These are phyloP conservation scores for Lordiphosa fenestrarum DNA, from an alignment of 2,888 invertebrate genomes.

Conservation along the genomic window DNA sequence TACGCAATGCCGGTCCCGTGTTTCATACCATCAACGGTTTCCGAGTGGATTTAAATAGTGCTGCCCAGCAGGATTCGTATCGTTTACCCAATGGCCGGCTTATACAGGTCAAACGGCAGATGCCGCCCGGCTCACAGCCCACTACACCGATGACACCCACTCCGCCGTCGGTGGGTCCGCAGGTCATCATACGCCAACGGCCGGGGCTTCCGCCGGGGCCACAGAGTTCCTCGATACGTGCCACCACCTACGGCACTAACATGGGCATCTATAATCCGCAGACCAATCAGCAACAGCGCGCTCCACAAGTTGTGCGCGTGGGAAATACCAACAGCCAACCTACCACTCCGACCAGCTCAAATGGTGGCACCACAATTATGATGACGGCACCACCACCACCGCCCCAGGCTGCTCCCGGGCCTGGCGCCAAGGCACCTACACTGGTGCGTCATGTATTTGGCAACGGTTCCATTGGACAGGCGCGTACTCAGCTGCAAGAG, in stretches of 20 bases:
- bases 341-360: conserved; percentile 17
- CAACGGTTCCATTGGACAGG: conserved; percentile 73
- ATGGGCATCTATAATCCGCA: conserved; percentile 63
- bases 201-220: conserved; percentile 17
- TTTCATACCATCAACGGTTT: conserved; percentile 80
- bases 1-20: conserved; percentile 71
- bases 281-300: conserved; percentile 50
- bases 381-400: conserved; percentile 23
- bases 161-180: conserved; percentile 22
- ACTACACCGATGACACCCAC: conserved; percentile 24
- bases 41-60: conserved; percentile 80
- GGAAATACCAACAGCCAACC: conserved; percentile 31
- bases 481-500: conserved; percentile 77
- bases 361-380: conserved; percentile 33
- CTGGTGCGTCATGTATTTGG: conserved; percentile 75
- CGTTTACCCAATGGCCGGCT: conserved; percentile 80
- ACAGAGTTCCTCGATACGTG: conserved; percentile 6
- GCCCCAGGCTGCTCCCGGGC: conserved; percentile 15
- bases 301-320: conserved; percentile 64
- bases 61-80: conserved; percentile 80
- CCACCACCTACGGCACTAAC: conserved; percentile 42
- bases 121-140: conserved; percentile 34
- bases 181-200: conserved; percentile 50
- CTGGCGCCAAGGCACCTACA: conserved; percentile 20
- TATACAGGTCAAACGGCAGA: conserved; percentile 80